Conservation (phyloP, 1,140 invertebrate species). For the Gryllus bimaculatus region DNA sequence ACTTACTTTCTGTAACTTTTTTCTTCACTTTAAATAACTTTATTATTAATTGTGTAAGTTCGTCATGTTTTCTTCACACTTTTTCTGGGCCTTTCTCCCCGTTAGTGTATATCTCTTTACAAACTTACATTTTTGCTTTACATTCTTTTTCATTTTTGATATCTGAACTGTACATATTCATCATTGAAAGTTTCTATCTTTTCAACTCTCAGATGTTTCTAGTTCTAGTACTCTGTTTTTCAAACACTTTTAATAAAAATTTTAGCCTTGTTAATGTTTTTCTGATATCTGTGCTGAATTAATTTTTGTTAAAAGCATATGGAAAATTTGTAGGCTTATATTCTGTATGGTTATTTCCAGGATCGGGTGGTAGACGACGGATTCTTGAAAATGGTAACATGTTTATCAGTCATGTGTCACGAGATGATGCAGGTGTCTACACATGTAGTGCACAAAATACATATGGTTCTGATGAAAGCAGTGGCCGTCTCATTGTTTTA, state of each 20-base stretch:
- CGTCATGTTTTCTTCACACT: not conserved
- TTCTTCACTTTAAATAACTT: no score
- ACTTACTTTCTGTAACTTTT: not conserved
- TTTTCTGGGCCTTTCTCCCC: no score
- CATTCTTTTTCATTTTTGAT: no score
- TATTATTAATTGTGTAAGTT: not conserved
- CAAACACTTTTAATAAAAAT: no score
- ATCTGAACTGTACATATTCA: no score
- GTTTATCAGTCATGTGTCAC: conserved; percentile 74
- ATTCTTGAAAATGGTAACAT: conserved; percentile 77
- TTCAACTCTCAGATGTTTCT: no score
- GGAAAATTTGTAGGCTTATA: not conserved
- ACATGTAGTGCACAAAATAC: conserved; percentile 79
- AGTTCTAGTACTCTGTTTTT: no score
- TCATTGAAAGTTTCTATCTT: no score
- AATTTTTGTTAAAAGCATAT: not conserved
- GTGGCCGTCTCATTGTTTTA: conserved; percentile 74
- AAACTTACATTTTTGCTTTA: no score
- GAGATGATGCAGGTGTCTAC: conserved; percentile 81
- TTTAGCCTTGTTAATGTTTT: no score
- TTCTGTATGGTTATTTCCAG: conserved; percentile 24
- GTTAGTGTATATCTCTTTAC: no score
- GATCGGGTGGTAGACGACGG: conserved; percentile 59
- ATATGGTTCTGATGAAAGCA: conserved; percentile 69
- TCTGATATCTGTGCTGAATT: no score